Conservation (phyloP, 1,140 invertebrate species). For the Melipona quadrifasciata region DNA sequence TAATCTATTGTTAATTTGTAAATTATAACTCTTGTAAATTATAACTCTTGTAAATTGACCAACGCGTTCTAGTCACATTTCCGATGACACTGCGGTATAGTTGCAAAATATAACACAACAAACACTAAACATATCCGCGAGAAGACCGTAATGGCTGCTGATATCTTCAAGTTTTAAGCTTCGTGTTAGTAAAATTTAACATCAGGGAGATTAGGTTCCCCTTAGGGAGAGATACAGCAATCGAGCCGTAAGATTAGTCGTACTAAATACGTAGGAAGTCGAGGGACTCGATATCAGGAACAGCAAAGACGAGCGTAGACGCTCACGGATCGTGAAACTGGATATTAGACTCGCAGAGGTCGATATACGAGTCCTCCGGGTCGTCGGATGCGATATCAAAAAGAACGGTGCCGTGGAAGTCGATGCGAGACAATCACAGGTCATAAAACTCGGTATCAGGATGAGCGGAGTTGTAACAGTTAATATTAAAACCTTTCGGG, state of each 20-base stretch:
- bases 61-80: neutral
- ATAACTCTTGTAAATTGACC: no score
- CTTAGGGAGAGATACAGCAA: neutral
- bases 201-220: no score
- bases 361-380: neutral
- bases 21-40: no score
- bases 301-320: neutral
- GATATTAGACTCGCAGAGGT: slow-evolving; percentile 7
- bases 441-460: neutral
- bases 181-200: neutral
- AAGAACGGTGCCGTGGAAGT: neutral
- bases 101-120: no score
- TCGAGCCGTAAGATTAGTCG: neutral
- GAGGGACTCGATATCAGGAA: neutral
- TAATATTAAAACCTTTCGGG: neutral
- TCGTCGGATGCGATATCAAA: neutral
- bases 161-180: neutral
- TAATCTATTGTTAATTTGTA: no score
- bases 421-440: neutral
- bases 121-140: no score
- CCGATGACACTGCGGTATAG: no score
- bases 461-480: neutral
- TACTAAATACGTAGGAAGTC: neutral
- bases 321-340: neutral
- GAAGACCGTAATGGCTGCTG: neutral